Percentiles rank a stretch among this genome's conserved stretches.
Conservation (phyloP, 30 jellyfish, hydroid and myxozoan genomes). For the Morbakka virulenta region DNA sequence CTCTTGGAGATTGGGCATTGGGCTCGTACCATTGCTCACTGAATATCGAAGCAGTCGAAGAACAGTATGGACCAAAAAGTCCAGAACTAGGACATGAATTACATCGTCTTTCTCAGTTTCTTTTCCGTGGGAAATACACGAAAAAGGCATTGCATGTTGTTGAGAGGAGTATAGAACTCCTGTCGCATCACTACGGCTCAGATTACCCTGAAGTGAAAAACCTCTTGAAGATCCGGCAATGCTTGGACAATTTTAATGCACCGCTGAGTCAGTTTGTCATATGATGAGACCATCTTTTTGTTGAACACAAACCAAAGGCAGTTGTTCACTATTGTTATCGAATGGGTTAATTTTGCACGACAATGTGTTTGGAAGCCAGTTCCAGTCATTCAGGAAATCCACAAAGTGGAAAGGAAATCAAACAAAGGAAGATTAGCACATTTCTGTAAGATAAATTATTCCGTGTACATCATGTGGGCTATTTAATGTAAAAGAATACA, state of each 20-base stretch:
- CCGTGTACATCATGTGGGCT: too few relatives aligned
- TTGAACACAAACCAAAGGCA: too few relatives aligned
- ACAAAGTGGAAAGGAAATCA: too few relatives aligned
- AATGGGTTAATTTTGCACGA: too few relatives aligned
- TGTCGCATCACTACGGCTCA: slow-evolving; percentile 60
- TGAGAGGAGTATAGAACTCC: slow-evolving; percentile 53
- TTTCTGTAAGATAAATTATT: too few relatives aligned
- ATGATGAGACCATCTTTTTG: too few relatives aligned
- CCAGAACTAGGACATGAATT: slow-evolving; percentile 59
- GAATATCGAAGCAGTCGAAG: slow-evolving; percentile 56
- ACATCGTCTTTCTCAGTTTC: slow-evolving; percentile 33
- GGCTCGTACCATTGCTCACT: slow-evolving; percentile 67
- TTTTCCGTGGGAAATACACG: slow-evolving; percentile 39
- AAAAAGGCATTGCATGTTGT: slow-evolving; percentile 47
- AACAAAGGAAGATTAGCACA: too few relatives aligned
- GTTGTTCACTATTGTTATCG: too few relatives aligned
- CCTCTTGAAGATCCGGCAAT: slow-evolving; percentile 46
- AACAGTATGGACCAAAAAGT: slow-evolving; percentile 54
- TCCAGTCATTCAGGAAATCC: too few relatives aligned
- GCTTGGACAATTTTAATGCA: slow-evolving; percentile 38
- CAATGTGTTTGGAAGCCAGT: too few relatives aligned
- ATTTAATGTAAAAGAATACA: too few relatives aligned
- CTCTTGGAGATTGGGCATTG: slow-evolving; percentile 67
- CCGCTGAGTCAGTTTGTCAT: slow-evolving; percentile 50
- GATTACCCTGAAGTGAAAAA: slow-evolving; percentile 35